Conservation (phyloP, 1,140 invertebrate genomes). For the Contarinia nasturtii region DNA sequence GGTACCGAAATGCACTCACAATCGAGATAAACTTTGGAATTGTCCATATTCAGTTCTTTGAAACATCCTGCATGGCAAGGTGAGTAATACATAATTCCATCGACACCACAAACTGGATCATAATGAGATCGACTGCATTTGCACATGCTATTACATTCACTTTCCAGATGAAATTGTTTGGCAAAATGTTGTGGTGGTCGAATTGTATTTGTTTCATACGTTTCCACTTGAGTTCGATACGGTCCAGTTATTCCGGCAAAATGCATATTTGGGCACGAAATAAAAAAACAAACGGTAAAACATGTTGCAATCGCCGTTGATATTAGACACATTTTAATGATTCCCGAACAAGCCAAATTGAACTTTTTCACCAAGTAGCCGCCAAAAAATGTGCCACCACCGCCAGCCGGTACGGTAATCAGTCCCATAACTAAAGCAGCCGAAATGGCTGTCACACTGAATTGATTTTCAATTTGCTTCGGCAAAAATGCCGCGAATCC, state of each 20-base stretch:
- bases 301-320: constrained; percentile 35
- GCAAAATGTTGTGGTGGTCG: constrained; percentile 2
- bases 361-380: constrained; percentile 60
- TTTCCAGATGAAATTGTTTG: constrained; percentile 14
- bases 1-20: constrained; percentile 29
- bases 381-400: constrained; percentile 60
- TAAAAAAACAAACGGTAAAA: constrained; percentile 42
- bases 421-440: constrained; percentile 62
- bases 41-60: constrained; percentile 19
- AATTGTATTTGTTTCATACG: neutral
- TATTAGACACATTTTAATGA: constrained; percentile 50
- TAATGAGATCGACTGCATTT: constrained; percentile 32
- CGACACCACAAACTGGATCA: constrained; percentile 49
- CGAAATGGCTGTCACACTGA: constrained; percentile 46
- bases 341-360: constrained; percentile 49
- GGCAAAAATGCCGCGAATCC: constrained; percentile 69
- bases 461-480: constrained; percentile 71
- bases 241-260: constrained; percentile 51
- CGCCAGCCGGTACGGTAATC: constrained; percentile 50
- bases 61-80: constrained; percentile 67
- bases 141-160: constrained; percentile 42
- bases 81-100: constrained; percentile 65
- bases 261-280: constrained; percentile 50
- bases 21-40: constrained; percentile 27
- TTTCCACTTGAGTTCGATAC: neutral